Percentiles rank a stretch among this genome's conserved stretches.
These are phyloP conservation scores for Orchestia grillus DNA, from an alignment of 1,140 invertebrate genomes.

Conservation along the genomic window DNA sequence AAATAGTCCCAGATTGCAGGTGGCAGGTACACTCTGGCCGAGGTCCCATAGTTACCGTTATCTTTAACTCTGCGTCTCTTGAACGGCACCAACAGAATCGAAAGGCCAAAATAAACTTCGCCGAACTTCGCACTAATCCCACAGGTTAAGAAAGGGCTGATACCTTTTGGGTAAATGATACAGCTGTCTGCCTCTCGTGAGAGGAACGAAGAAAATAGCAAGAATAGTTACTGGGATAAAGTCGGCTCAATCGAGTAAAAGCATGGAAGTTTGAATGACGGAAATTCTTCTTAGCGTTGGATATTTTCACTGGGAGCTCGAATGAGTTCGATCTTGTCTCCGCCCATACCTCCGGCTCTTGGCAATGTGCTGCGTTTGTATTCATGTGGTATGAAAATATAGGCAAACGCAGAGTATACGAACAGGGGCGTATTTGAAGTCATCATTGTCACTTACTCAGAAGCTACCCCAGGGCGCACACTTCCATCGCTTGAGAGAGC, in stretches of 20 bases:
- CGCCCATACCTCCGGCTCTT: no score
- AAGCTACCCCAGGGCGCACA: not conserved
- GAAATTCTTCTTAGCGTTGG: no score
- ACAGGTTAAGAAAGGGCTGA: not conserved
- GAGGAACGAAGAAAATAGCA: not conserved
- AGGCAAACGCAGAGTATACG: not conserved
- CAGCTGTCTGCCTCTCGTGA: not conserved
- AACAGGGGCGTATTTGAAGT: not conserved
- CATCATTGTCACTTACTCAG: not conserved
- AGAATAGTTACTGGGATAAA: not conserved
- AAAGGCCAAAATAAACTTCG: not conserved
- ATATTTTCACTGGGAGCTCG: not conserved
- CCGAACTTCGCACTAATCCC: not conserved
- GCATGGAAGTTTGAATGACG: not conserved
- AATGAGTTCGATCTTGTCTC: not conserved
- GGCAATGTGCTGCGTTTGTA: not conserved
- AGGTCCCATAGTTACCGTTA: not conserved
- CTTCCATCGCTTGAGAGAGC: not conserved
- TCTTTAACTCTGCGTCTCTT: not conserved
- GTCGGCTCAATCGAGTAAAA: not conserved
- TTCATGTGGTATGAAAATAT: not conserved
- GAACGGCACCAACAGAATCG: not conserved
- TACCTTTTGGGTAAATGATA: not conserved
- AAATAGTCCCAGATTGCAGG: not conserved
- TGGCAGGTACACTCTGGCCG: not conserved